Percentiles rank a stretch among this genome's conserved stretches.
Evolutionary conservation across 2,113 vertebrate genomes (phyloP).

Genomic region (Parotia lawesii): DNA sequence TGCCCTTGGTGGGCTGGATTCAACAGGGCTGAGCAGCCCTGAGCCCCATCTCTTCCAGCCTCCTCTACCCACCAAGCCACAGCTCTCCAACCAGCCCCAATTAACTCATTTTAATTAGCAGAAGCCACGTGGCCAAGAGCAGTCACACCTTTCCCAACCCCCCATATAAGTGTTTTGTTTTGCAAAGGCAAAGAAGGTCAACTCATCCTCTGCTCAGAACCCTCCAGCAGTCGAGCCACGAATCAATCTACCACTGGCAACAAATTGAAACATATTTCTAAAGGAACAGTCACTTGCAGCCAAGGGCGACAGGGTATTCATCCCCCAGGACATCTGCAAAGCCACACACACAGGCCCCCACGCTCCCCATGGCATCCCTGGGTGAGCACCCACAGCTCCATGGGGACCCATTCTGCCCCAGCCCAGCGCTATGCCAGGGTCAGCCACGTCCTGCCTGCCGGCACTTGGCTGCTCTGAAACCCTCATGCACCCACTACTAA

Average conservation of each 20-base stretch:
- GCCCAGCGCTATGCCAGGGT: neutral
- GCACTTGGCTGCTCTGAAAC: neutral
- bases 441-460: fast-evolving
- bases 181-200: neutral
- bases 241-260: neutral
- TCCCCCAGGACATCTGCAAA: neutral
- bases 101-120: neutral
- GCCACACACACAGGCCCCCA: neutral
- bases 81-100: neutral
- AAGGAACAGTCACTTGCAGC: neutral
- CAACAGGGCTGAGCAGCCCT: neutral
- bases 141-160: neutral
- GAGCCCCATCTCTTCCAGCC: neutral
- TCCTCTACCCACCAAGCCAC: neutral
- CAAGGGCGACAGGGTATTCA: neutral
- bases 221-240: neutral
- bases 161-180: neutral
- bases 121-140: neutral
- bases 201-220: neutral
- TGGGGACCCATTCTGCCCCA: neutral
- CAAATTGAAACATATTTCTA: neutral
- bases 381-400: neutral
- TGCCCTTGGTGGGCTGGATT: neutral
- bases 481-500: fast-evolving
- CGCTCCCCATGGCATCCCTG: fast-evolving